Conservation (phyloP, 2,797 vertebrate genomes). For the Poeciliopsis paucimaculata region DNA sequence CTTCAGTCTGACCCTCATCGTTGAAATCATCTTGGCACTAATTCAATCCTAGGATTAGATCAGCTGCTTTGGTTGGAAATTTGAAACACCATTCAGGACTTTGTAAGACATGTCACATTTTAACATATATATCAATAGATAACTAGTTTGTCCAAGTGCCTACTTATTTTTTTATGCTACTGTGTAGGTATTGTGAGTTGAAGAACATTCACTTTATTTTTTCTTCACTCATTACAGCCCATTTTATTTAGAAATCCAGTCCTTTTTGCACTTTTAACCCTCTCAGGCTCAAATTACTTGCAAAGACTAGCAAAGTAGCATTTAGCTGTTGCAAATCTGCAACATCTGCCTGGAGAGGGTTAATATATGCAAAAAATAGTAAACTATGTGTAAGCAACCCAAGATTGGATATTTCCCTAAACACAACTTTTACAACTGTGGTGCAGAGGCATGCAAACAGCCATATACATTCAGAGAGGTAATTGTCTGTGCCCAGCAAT, state of each 20-base stretch:
- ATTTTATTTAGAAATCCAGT: constrained; percentile 36
- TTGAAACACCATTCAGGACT: constrained; percentile 61
- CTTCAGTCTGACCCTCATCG: constrained; percentile 62
- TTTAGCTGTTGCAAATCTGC: too few relatives aligned
- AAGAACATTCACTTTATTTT: constrained; percentile 28
- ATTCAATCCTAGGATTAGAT: constrained; percentile 78
- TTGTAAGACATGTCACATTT: constrained; percentile 65
- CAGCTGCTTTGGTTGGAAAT: constrained; percentile 72
- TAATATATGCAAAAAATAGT: background rate
- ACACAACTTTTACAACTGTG: constrained; percentile 42
- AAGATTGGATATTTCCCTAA: constrained; percentile 55
- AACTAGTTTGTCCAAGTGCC: constrained; percentile 49
- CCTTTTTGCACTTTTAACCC: background rate
- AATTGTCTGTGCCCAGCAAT: constrained; percentile 48
- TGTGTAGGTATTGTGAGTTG: constrained; percentile 4
- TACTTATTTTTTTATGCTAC: constrained; percentile 33
- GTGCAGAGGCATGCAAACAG: constrained; percentile 34
- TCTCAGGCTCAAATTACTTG: too few relatives aligned
- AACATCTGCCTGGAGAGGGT: too few relatives aligned
- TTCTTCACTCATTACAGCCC: constrained; percentile 22
- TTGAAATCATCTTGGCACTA: constrained; percentile 76
- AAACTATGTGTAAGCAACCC: constrained; percentile 32
- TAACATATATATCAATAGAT: constrained; percentile 65
- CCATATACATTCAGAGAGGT: constrained; percentile 46
- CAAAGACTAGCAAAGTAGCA: too few relatives aligned